Evolutionary conservation across 2,888 invertebrate genomes (phyloP).

Genomic region (Sturmia bella): DNA sequence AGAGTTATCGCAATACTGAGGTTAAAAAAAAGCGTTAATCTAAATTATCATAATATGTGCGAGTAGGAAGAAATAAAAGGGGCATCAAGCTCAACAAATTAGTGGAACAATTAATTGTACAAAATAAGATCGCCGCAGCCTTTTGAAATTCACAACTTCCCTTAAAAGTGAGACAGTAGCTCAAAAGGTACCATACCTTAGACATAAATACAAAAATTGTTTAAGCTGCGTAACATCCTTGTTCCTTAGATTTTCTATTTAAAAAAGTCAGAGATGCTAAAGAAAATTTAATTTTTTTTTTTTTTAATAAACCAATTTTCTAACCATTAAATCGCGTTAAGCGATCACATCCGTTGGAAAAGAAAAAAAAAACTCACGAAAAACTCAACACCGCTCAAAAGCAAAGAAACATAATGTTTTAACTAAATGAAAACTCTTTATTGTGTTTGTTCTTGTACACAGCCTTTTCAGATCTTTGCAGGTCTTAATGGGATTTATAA

Average conservation of each 20-base stretch:
- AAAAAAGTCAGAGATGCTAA: not conserved
- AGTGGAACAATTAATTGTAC: too few species aligned
- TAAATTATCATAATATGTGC: too few species aligned
- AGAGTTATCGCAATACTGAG: too few species aligned
- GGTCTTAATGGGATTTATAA: too few species aligned
- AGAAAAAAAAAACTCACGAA: not conserved
- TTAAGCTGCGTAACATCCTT: slow-evolving; percentile 29
- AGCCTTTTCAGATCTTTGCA: not conserved
- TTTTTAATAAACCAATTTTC: slow-evolving; percentile 78
- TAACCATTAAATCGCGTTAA: slow-evolving; percentile 79
- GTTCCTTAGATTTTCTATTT: not conserved
- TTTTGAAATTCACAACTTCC: not conserved
- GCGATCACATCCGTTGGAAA: slow-evolving; percentile 75
- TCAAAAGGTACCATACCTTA: not conserved
- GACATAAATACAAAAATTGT: slow-evolving; percentile 20
- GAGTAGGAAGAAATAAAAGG: too few species aligned
- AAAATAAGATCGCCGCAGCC: too few species aligned
- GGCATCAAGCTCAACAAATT: too few species aligned
- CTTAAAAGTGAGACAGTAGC: not conserved
- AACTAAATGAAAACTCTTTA: slow-evolving; percentile 73
- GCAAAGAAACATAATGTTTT: slow-evolving; percentile 72
- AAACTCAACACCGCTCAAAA: slow-evolving; percentile 14
- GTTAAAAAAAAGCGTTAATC: too few species aligned
- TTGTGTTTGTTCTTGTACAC: slow-evolving; percentile 5
- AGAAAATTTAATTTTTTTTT: slow-evolving; percentile 32